These are phyloP conservation scores for Reticulitermes lucifugus DNA, from an alignment of 2,888 invertebrate genomes.

Conservation along the genomic window DNA sequence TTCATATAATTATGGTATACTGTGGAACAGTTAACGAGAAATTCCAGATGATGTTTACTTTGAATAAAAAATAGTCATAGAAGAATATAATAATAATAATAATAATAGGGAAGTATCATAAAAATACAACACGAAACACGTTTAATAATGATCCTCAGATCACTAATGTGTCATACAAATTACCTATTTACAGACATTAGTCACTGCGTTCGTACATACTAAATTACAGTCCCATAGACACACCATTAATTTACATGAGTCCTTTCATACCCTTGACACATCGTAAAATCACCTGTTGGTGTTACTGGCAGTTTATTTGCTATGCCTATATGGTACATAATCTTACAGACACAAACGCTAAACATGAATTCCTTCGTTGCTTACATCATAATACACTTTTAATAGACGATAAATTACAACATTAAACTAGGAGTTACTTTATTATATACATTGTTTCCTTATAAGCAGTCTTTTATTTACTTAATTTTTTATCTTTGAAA, in stretches of 20 bases:
- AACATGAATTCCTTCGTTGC: conserved; percentile 36
- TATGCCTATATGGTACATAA: conserved; percentile 14
- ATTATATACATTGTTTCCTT: conserved; percentile 33
- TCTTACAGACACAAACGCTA: conserved; percentile 31
- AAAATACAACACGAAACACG: conserved; percentile 29
- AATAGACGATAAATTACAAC: conserved; percentile 40
- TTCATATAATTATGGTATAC: not conserved
- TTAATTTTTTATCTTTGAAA: conserved; percentile 16
- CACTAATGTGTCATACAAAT: conserved; percentile 23
- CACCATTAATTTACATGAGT: conserved; percentile 15
- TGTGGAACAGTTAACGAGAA: not conserved
- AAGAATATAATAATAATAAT: not conserved
- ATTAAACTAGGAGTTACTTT: conserved; percentile 28
- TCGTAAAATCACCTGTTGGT: not conserved
- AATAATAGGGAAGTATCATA: not conserved
- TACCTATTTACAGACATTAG: conserved; percentile 27
- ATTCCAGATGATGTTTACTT: conserved; percentile 5
- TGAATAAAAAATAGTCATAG: not conserved
- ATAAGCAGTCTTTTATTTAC: conserved; percentile 38
- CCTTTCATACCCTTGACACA: not conserved
- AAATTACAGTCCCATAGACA: not conserved
- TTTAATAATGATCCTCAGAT: not conserved
- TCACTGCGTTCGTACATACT: conserved; percentile 11
- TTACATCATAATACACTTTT: conserved; percentile 27
- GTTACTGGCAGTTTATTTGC: not conserved